phyloP scores from a whole-genome alignment of 2,113 vertebrate species.

The Lagopus muta region DNA sequence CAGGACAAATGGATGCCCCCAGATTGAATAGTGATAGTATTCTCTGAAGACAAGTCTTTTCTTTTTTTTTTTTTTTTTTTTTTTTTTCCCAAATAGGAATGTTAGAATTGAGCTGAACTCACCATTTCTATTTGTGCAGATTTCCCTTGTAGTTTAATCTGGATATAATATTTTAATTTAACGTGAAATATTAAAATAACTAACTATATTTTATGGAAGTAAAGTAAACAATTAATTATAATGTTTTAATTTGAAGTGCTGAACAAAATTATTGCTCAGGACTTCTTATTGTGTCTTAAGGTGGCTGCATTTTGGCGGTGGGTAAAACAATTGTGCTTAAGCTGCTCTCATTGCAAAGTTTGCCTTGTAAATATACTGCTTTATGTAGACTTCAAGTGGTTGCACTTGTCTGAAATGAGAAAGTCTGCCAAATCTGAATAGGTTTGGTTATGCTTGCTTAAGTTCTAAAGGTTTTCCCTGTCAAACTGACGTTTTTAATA shows the following conservation, averaged over 20 bases:
- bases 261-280: not conserved
- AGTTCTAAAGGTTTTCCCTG: slow-evolving; percentile 22
- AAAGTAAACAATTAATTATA: not conserved
- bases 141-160: not conserved
- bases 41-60: not conserved
- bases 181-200: not conserved
- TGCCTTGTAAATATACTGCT: slow-evolving; percentile 40
- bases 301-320: slow-evolving; percentile 17
- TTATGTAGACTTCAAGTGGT: slow-evolving; percentile 45
- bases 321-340: slow-evolving; percentile 18
- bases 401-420: slow-evolving; percentile 20
- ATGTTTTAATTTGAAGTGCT: slow-evolving; percentile 7
- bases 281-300: slow-evolving; percentile 2
- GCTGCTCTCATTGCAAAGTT: slow-evolving; percentile 29
- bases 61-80: not conserved
- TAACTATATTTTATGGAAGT: not conserved
- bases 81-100: not conserved
- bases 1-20: not conserved
- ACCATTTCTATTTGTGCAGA: not conserved
- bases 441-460: slow-evolving; percentile 16
- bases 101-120: slow-evolving; percentile 1
- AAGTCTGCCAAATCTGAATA: slow-evolving; percentile 9
- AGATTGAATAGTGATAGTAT: not conserved
- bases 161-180: not conserved
- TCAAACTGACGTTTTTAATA: slow-evolving; percentile 40